Base-by-base conservation (phyloP, 2,797 vertebrate genomes). In the Prunella strophiata region DNA sequence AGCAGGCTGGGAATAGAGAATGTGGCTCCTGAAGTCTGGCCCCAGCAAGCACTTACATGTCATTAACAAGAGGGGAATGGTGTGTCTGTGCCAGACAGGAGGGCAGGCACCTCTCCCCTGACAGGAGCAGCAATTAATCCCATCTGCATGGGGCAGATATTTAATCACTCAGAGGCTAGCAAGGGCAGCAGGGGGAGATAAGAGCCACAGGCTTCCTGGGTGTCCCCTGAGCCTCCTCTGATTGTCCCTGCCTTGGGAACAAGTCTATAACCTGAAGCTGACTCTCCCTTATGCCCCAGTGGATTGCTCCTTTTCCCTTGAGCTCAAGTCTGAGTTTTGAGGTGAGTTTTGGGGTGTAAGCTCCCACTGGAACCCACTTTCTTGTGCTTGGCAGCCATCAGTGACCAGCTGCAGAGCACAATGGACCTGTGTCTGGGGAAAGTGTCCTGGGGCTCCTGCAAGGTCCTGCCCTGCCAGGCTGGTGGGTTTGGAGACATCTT, bases 371-470 rank as follows among this genome's bases (percentile, higher is more conserved):
- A 51, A n/a, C 29, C 30, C 17, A 2, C 42, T 67, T 43, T 29
- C 43, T 55, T 18, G 2, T 26, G 23, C 20, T 21, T 42, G 58
- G 62, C 5, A 4, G 78, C 34, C 3, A 2, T 26, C 73, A 16
- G 38, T 63, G 50, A 32, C 27, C 27, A 1, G 9, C 38, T 48
- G 57, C 1, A 2, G 45, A 70, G 51, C 47, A 15, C 43, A 34
- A 8, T 1, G 12, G 42, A 26, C 0, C 0, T 16, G 40, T 25
- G 50, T 10, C 32, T 43, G 52, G 48, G n/a, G 10, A 18, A 47
- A 9, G 68, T 17, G 34, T 76, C 58, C 26, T 1, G 2, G 27
- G n/a, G 19, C 38, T 67, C n/a, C 50, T 26, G 54, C 40, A 43
- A 45, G 45, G 16, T 40, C 43, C 68, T 55, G 45, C 34, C 63